Conservation (phyloP, 2,113 vertebrate genomes). For the Anolis sagrei region DNA sequence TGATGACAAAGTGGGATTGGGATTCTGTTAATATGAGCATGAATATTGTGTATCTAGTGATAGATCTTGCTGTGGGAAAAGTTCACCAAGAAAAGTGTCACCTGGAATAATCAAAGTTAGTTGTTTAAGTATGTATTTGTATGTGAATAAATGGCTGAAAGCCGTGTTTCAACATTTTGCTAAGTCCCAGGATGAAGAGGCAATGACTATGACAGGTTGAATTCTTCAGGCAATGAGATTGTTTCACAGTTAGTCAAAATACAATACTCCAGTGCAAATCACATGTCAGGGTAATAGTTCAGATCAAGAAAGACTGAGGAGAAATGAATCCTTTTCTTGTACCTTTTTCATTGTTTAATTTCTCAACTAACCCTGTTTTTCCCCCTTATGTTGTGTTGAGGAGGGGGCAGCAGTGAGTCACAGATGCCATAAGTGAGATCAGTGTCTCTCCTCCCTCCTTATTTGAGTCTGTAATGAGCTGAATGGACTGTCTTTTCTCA, state of each 20-base stretch:
- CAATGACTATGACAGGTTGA: neutral
- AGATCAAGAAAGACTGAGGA: neutral
- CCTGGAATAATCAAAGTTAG: neutral
- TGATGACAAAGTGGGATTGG: neutral
- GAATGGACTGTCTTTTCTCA: conserved; percentile 61
- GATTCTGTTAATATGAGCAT: neutral
- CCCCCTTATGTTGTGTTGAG: neutral
- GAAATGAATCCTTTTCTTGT: neutral
- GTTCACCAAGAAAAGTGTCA: neutral
- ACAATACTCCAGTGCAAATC: neutral
- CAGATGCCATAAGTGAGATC: neutral
- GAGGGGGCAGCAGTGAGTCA: neutral
- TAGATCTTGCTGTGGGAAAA: no score
- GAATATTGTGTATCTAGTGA: no score
- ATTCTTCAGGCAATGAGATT: neutral
- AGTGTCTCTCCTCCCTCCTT: neutral
- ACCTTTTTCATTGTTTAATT: neutral
- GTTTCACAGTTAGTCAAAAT: neutral
- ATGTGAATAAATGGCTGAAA: neutral
- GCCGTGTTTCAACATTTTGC: neutral
- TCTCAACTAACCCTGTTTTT: neutral
- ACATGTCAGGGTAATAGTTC: neutral
- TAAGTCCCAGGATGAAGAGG: neutral
- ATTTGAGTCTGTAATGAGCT: rapidly evolving
- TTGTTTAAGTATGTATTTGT: neutral